Base-by-base conservation (phyloP, 2,888 invertebrate species). In the Pocota personata region DNA sequence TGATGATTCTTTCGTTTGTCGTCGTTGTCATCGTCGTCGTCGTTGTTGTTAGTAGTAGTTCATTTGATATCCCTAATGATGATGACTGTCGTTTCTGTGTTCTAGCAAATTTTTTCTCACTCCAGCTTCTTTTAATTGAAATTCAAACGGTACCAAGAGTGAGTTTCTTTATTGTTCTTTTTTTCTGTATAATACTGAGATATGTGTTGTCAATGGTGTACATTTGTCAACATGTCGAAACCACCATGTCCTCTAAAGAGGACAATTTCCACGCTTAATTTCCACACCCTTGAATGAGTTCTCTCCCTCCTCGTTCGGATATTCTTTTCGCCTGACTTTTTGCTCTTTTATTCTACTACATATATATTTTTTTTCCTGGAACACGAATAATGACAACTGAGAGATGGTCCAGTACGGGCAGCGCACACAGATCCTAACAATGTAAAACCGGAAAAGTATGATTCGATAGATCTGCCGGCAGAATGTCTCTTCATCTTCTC, bases 51-150 rank as follows among this genome's bases (percentile, higher is more conserved):
- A 66, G 66, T 73, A 75, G 60, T 58, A 66, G 82, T 86, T 78
- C 82, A 79, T 82, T 86, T 82, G 86, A 72, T 71, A 72, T 86
- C 72, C 64, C 58, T 87, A 82, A 80, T 80, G 84, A 80, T 84
- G 75, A 80, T 80, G 76, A 77, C 72, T 62, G 73, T 57, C 67
- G 72, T 62, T 82, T 58, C 24, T 55, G 48, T 60, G 66, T 66
- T 71, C 43, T 48, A 37, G 48, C 21, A 35, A 58, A 12, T 66
- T 62, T 21, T 27, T 35, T n/a, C 37, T 57, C 27, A 58, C 7
- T 46, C 27, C 43, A 60, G 60, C 48, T 58, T 75, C 12, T 62
- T 71, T 76, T 86, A 80, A 86, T 86, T 86, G 75, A 86, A 86
- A 86, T 86, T 79, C 75, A 86, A 80, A 86, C 67, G 69, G 14